These are phyloP conservation scores for Platanista minor DNA, from an alignment of 2,113 vertebrate species.

Conservation along the genomic window DNA sequence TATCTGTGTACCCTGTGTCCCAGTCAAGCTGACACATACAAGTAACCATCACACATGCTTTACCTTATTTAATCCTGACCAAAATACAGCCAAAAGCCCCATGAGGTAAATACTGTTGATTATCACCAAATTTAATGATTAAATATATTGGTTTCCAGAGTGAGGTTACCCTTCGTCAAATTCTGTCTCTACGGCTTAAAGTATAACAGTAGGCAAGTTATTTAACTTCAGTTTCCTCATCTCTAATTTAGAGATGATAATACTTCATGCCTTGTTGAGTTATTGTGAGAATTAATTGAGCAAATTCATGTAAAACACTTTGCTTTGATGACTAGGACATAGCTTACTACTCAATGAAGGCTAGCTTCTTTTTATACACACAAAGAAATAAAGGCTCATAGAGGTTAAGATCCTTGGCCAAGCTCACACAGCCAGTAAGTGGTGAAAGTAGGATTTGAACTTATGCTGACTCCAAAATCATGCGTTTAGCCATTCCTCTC, in stretches of 20 bases:
- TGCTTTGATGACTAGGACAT: neutral
- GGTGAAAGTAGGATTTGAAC: neutral
- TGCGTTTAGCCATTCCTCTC: neutral
- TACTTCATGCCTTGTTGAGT: neutral
- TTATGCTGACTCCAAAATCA: neutral
- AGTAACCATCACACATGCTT: neutral
- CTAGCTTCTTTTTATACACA: neutral
- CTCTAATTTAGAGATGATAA: neutral
- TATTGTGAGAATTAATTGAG: conserved; percentile 20
- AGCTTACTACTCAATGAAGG: neutral
- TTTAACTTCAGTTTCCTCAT: neutral
- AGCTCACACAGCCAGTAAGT: neutral
- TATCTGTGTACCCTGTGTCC: neutral
- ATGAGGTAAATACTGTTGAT: neutral
- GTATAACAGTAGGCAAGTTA: neutral
- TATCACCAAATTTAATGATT: neutral
- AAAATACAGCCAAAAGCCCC: neutral
- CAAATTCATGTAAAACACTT: neutral
- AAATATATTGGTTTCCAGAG: neutral
- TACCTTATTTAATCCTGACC: conserved; percentile 18
- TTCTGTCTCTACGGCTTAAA: neutral
- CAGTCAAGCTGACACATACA: neutral
- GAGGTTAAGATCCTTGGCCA: neutral
- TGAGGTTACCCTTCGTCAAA: neutral
- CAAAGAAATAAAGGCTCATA: neutral